Conservation (phyloP, 2,888 invertebrate species). For the Pecten maximus region DNA sequence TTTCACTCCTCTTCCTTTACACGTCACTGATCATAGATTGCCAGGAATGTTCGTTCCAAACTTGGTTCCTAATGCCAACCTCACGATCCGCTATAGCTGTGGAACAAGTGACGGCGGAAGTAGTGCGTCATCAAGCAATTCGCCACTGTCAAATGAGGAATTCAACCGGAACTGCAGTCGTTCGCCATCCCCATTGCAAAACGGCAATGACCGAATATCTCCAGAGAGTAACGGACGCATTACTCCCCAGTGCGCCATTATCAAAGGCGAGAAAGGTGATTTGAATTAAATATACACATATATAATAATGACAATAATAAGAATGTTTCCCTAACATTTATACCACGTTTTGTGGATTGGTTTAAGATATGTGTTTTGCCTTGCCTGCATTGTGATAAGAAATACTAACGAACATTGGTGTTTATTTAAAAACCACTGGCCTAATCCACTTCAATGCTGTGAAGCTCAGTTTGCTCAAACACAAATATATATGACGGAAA, state of each 20-base stretch:
- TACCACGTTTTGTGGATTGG: too few relatives aligned
- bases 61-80: constrained; percentile 37
- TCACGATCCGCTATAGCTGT: constrained; percentile 44
- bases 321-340: too few relatives aligned
- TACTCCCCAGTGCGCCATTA: not conserved
- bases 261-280: constrained; percentile 43
- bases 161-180: constrained; percentile 46
- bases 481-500: too few relatives aligned
- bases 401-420: too few relatives aligned
- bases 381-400: too few relatives aligned
- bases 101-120: constrained; percentile 50
- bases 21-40: constrained; percentile 42
- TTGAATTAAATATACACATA: not conserved
- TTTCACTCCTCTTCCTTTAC: constrained; percentile 40
- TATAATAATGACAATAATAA: too few relatives aligned
- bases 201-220: constrained; percentile 18
- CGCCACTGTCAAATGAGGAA: constrained; percentile 41
- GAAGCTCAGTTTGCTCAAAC: too few relatives aligned
- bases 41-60: constrained; percentile 27
- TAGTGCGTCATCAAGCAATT: constrained; percentile 50
- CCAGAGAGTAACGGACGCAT: not conserved
- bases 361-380: too few relatives aligned
- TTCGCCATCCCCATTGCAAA: constrained; percentile 43
- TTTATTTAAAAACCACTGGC: too few relatives aligned
- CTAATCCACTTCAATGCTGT: too few relatives aligned